Conservation (phyloP, 2,113 vertebrate genomes). For the Corynorhinus townsendii region DNA sequence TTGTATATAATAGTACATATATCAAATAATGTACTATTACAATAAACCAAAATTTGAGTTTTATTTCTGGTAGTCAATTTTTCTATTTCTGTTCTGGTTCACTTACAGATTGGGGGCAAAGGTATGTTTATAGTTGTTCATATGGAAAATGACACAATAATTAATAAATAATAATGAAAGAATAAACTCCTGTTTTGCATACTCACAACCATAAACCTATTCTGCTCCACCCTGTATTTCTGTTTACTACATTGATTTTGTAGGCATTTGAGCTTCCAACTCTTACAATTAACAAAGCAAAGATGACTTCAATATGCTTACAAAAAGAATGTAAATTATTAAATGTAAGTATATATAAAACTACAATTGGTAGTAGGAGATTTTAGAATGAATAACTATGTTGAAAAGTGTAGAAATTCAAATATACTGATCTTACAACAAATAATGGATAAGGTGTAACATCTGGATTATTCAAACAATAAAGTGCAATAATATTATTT, state of each 20-base stretch:
- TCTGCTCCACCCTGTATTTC: not conserved
- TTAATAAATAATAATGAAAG: not conserved
- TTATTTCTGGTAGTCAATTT: not conserved
- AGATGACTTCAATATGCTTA: not conserved
- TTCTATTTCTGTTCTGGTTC: not conserved
- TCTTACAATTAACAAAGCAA: not conserved
- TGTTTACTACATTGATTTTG: not conserved
- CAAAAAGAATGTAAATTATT: not conserved
- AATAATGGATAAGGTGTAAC: not conserved
- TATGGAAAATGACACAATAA: not conserved
- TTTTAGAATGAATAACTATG: not conserved
- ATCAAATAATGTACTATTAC: not conserved
- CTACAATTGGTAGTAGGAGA: not conserved
- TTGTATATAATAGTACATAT: not conserved
- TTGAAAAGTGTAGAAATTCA: not conserved
- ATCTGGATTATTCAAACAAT: not conserved
- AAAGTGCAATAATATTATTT: not conserved
- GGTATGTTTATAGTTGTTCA: not conserved
- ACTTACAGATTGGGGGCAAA: not conserved
- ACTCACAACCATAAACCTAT: not conserved
- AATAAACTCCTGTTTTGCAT: not conserved
- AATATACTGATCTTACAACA: not conserved
- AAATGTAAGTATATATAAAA: not conserved
- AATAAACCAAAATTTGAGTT: not conserved
- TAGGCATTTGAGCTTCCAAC: not conserved